These are phyloP conservation scores for Coleophora flavipennella DNA, from an alignment of 2,888 invertebrate genomes.

Conservation along the genomic window DNA sequence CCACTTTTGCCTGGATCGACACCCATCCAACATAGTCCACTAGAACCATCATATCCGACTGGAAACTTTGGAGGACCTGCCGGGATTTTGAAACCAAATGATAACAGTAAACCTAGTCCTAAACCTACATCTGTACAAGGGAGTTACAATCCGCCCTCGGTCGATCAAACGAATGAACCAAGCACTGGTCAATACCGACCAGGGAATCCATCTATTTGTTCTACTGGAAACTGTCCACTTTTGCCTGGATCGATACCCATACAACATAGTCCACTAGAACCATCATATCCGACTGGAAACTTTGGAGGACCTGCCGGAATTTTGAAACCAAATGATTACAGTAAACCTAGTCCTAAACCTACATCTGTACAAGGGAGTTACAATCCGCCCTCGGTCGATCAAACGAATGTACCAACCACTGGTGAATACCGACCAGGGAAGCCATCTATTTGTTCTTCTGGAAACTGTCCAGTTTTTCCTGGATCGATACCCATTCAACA, in stretches of 20 bases:
- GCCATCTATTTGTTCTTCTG: conserved; percentile 5
- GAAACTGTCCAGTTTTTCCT: conserved; percentile 11
- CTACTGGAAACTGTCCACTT: conserved; percentile 11
- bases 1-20: conserved; percentile 3
- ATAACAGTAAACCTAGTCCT: conserved; percentile 20
- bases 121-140: neutral
- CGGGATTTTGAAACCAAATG: conserved; percentile 41
- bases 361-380: neutral
- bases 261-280: conserved; percentile 1
- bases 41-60: conserved; percentile 12
- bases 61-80: conserved; percentile 38
- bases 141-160: too few species aligned
- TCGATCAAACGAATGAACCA: neutral
- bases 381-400: too few species aligned
- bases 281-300: conserved; percentile 22
- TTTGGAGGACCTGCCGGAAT: conserved; percentile 40
- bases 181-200: too few species aligned
- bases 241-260: conserved; percentile 2
- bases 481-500: conserved; percentile 2
- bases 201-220: conserved; percentile 2
- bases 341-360: conserved; percentile 11
- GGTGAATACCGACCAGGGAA: too few species aligned
- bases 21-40: conserved; percentile 2
- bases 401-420: neutral
- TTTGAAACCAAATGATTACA: conserved; percentile 38